Evolutionary conservation across 2,113 vertebrate species (phyloP), one percentile per base, ranked within the genome.

Genomic region (Myodes glareolus): DNA sequence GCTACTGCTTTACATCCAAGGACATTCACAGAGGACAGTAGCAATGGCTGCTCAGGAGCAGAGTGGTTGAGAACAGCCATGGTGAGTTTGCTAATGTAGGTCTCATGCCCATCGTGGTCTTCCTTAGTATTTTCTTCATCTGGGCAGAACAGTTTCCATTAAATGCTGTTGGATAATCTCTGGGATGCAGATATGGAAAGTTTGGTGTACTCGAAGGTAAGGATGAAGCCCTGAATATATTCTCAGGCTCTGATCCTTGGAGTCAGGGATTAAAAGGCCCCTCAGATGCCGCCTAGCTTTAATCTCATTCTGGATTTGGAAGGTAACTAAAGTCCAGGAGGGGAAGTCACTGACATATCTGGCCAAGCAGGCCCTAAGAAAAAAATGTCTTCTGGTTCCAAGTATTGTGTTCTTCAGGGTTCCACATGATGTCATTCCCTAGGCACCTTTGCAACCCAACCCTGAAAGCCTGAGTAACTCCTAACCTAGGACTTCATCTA

Each of bases 221-320:
- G 23, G 47, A 61, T 21, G 47, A 95, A 11, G 55, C 21, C 70
- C 50, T 65, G 42, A 19, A 75, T 29, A 6, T 92, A 50, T 31
- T n/a, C 67, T 95, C 77, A 86, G 27, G 13, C 27, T 94, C n/a
- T 90, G 25, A 55, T n/a, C 81, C 55, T 47, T 95, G 61, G 29
- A 82, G 42, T 63, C 8, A 25, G 36, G 33, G 67, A 12, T 65
- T 61, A 25, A 65, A 77, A 77, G 11, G 23, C 70, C 29, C 45
- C 12, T 70, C 27, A 52, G 77, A 31, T 72, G 29, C 25, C 29
- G 85, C n/a, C 27, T 78, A 29, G 45, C 58, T 85, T 84, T 61
- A 92, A 58, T 25, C 58, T 73, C 36, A 45, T n/a, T 39, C 7
- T 81, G 58, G 31, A 47, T 45, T 29, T 16, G 27, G 84, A 67